Percentiles rank a stretch among this genome's conserved stretches.
Conservation (phyloP, 2,888 invertebrate genomes). For the Diaphora mendica region DNA sequence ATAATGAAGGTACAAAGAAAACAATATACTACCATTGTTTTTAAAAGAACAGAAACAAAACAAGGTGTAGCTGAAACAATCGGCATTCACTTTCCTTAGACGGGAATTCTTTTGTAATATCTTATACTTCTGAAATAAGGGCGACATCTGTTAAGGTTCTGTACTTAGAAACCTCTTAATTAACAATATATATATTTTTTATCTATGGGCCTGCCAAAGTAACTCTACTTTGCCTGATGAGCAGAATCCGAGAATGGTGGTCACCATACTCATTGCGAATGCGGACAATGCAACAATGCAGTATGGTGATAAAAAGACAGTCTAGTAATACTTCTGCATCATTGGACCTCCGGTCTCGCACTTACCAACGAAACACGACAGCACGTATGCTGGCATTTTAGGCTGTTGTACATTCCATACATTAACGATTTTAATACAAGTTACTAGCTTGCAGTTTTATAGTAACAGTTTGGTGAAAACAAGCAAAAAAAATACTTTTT, state of each 20-base stretch:
- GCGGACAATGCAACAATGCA: no score
- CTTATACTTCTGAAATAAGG: conserved; percentile 7
- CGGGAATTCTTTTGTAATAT: conserved; percentile 3
- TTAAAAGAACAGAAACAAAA: conserved; percentile 13
- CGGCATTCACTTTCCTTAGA: conserved; percentile 5
- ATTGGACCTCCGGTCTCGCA: no score
- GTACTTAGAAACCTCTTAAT: background rate
- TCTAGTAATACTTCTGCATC: no score
- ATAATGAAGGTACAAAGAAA: conserved; percentile 6
- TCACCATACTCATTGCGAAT: no score
- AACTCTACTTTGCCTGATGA: no score
- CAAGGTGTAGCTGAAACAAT: conserved; percentile 21
- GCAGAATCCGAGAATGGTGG: no score
- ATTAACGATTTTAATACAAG: background rate
- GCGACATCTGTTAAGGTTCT: conserved; percentile 7
- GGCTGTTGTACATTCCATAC: no score
- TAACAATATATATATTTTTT: background rate
- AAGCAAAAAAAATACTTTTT: no score
- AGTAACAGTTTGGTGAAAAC: background rate
- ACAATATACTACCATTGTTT: conserved; percentile 17
- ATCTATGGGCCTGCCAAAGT: no score
- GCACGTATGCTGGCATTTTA: no score
- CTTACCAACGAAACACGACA: no score
- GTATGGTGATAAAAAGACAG: no score
- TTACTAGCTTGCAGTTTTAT: background rate